Percentiles rank a stretch among this genome's conserved stretches.
These are phyloP conservation scores for Carapus acus DNA, from an alignment of 2,797 vertebrate species.

Conservation along the genomic window DNA sequence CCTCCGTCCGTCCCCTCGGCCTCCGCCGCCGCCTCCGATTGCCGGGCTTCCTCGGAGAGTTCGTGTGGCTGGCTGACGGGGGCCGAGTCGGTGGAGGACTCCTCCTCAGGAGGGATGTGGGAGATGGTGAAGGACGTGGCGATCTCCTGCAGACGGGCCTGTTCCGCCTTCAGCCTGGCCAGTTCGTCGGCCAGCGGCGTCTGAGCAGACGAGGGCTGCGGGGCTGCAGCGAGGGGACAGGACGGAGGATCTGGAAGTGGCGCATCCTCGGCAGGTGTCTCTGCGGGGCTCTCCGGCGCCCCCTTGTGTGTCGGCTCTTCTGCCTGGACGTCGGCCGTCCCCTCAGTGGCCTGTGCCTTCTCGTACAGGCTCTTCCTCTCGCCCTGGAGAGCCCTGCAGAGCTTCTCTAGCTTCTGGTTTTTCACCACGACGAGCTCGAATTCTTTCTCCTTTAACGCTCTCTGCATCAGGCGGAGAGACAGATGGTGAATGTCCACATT, in stretches of 20 bases:
- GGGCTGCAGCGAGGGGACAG: background rate
- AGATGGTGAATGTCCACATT: too few species aligned
- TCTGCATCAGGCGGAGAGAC: too few species aligned
- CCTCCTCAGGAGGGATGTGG: constrained; percentile 49
- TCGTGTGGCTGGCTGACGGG: constrained; percentile 42
- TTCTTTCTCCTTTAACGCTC: constrained; percentile 90
- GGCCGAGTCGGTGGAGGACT: constrained; percentile 30
- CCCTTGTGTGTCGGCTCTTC: constrained; percentile 27
- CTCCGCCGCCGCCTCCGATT: constrained; percentile 41
- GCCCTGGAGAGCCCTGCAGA: constrained; percentile 92
- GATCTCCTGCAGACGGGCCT: constrained; percentile 74
- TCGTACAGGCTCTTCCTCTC: constrained; percentile 85
- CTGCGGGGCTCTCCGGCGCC: constrained; percentile 17
- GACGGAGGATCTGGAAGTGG: constrained; percentile 1
- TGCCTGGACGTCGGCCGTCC: constrained; percentile 13
- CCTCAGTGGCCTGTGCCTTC: constrained; percentile 77
- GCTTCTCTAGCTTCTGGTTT: constrained; percentile 92
- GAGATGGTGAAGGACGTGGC: constrained; percentile 75
- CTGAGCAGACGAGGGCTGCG: background rate
- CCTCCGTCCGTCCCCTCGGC: constrained; percentile 27
- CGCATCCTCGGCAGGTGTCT: constrained; percentile 15
- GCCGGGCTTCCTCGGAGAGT: constrained; percentile 40
- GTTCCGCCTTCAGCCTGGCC: constrained; percentile 57
- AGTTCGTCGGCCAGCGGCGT: constrained; percentile 56
- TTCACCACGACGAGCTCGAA: constrained; percentile 86